Percentiles rank a stretch among this genome's conserved stretches.
phyloP scores from a whole-genome alignment of 2,797 vertebrate species.

The Hypotaenidia okinawae region DNA sequence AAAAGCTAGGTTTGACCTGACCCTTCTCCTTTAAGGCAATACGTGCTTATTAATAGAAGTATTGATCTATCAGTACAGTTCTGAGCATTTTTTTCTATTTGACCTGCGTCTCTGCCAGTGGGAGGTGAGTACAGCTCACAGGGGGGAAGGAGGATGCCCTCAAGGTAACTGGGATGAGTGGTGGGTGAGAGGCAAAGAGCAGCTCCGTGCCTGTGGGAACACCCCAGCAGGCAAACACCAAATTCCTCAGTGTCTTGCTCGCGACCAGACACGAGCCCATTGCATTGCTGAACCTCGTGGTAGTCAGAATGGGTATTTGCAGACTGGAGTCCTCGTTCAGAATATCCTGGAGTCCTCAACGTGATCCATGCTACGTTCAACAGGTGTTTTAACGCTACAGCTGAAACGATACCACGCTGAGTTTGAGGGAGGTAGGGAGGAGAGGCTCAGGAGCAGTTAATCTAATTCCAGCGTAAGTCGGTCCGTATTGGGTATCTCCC shows the following conservation, averaged over 20 bases:
- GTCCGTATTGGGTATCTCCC: neutral
- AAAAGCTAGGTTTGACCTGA: neutral
- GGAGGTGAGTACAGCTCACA: accelerated
- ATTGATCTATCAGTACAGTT: no score
- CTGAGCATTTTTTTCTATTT: neutral
- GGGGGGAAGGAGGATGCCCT: neutral
- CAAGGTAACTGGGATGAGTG: accelerated
- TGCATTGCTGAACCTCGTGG: accelerated
- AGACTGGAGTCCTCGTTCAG: neutral
- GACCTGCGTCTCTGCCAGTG: neutral
- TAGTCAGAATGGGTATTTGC: neutral
- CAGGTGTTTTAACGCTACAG: neutral
- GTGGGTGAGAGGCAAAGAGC: neutral
- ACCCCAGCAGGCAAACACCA: accelerated
- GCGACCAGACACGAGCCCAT: accelerated
- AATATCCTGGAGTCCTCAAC: neutral
- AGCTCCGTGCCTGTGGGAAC: accelerated
- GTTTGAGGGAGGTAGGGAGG: neutral
- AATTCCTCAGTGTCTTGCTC: accelerated
- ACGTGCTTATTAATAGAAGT: neutral
- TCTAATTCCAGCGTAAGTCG: neutral
- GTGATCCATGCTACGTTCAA: neutral
- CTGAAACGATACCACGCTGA: neutral
- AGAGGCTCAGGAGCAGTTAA: neutral
- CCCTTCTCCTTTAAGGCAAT: neutral